Evolutionary conservation across 2,888 invertebrate species (phyloP), one percentile per base, ranked within the genome.

Genomic region (Stegophylla sp.): DNA sequence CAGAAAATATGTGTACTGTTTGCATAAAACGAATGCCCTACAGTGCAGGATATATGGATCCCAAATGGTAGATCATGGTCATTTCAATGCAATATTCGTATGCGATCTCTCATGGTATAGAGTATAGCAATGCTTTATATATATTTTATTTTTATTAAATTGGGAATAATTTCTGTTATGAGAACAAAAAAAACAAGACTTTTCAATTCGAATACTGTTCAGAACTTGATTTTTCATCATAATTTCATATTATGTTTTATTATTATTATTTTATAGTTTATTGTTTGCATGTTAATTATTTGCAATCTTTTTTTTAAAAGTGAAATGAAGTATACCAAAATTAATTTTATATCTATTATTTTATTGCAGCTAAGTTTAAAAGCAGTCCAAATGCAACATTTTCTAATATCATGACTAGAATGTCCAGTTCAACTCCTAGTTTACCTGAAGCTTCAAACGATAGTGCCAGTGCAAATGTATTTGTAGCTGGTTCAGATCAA

Each of bases 351-450:
- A 41, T 41, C 23, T 51, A 10, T 64, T 13, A 12, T 64, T 13
- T 71, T 69, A 0, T 13, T 13, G 17, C 71, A 79, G 79, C 61
- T 0, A 79, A 71, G 15, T 71, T 79, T 17, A 79, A 79, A 79
- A 61, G 23, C 15, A 79, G 23, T 79, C 51, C 79, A 59, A 79
- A 61, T 51, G 23, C 79, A 34, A 61, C 69, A 7, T 61, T 79
- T 15, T 71, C 79, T 41, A 71, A 63, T 48, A 77, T 77, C 10
- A 79, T 79, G 69, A 79, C 79, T 17, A 91, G 97, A 84, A 97
- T 97, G 88, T 96, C 96, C 83, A 96, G 94, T 87, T 97, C 97
- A 56, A 98, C 97, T 12, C 97, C 97, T 23, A 97, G 96, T 86
- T 75, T 75, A 85, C 95, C 96, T 0, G 96, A 97, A 86, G 95